phyloP scores from a whole-genome alignment of 2,113 vertebrate species.

The Serilophus lunatus region DNA sequence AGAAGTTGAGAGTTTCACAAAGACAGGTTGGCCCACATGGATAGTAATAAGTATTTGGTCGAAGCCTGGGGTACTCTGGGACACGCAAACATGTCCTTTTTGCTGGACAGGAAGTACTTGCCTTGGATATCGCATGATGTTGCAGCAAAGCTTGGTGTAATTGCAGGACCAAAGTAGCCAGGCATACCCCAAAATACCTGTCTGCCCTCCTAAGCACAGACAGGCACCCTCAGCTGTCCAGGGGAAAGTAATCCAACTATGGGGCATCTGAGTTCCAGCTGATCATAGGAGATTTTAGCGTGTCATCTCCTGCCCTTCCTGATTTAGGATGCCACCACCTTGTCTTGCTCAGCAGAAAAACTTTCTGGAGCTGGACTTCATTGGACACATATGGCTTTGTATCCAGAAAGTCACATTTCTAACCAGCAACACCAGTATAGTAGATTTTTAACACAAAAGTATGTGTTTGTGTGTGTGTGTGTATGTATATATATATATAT shows the following conservation, averaged over 20 bases:
- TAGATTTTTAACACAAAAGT: not conserved
- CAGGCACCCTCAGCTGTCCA: not conserved
- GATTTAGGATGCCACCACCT: not conserved
- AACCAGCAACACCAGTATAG: not conserved
- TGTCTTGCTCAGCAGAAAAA: not conserved
- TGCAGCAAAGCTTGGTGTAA: not conserved
- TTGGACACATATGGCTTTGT: not conserved
- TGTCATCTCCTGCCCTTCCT: not conserved
- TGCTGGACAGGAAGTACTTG: not conserved
- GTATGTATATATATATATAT: no score
- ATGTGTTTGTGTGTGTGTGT: no score
- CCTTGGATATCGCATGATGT: fast-evolving
- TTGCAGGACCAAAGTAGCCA: not conserved
- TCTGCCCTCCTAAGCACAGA: not conserved
- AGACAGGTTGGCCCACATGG: not conserved
- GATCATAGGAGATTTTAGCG: fast-evolving
- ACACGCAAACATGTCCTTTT: fast-evolving
- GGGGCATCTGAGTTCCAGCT: not conserved
- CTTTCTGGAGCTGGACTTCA: not conserved
- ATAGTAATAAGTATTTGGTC: not conserved
- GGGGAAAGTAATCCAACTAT: no score
- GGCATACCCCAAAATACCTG: not conserved
- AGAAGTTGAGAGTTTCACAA: not conserved
- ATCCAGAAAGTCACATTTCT: not conserved
- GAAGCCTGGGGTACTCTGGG: not conserved